Evolutionary conservation across 2,113 vertebrate species (phyloP).

Genomic region (Microcebus griseorufus): DNA sequence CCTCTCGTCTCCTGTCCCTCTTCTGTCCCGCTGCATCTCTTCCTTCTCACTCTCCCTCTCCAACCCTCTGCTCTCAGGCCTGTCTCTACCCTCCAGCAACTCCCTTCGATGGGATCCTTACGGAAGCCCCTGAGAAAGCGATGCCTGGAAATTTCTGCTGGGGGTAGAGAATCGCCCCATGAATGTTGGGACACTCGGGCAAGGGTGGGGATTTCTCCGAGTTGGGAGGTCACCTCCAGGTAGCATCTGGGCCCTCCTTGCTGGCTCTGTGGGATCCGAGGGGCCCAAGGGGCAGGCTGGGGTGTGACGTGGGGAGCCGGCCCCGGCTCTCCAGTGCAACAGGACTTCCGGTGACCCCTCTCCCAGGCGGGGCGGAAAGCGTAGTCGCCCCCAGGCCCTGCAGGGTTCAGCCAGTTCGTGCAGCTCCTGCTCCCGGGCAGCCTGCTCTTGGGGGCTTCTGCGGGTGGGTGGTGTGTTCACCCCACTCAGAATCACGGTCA

Average conservation of each 20-base stretch:
- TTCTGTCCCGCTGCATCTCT: neutral
- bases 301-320: neutral
- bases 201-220: neutral
- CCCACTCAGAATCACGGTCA: neutral
- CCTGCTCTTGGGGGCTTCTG: neutral
- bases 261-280: neutral
- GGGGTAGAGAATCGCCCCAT: neutral
- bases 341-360: neutral
- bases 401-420: neutral
- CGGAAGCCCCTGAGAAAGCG: neutral
- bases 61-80: neutral
- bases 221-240: neutral
- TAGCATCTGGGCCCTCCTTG: too few relatives aligned
- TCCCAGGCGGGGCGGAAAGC: fast-evolving
- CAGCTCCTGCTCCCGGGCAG: neutral
- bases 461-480: neutral
- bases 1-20: neutral
- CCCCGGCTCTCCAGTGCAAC: fast-evolving
- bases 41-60: neutral
- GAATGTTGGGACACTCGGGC: neutral
- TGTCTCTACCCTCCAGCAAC: neutral
- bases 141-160: neutral
- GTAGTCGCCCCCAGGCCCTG: neutral
- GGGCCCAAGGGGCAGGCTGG: neutral
- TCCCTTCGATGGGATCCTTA: neutral